Evolutionary conservation across 2,888 invertebrate genomes (phyloP).

Genomic region (Bhutanitis thaidina): DNA sequence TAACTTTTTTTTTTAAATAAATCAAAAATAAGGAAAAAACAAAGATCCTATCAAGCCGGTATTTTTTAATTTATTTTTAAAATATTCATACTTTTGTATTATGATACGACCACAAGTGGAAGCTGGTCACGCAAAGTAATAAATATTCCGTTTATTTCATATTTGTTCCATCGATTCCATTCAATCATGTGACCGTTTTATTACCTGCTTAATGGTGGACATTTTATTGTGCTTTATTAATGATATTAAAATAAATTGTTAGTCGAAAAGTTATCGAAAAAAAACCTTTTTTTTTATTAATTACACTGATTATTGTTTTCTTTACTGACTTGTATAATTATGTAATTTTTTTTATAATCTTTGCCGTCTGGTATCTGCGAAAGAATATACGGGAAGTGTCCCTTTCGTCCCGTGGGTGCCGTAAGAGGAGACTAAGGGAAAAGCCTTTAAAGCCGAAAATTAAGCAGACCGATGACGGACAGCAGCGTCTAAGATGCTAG

Average conservation of each 20-base stretch:
- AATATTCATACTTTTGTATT: slow-evolving; percentile 12
- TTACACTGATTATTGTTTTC: too few species aligned
- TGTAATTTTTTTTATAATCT: too few species aligned
- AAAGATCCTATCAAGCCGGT: slow-evolving; percentile 1
- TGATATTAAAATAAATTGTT: slow-evolving; percentile 2
- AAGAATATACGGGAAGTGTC: too few species aligned
- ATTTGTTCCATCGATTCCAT: slow-evolving; percentile 4
- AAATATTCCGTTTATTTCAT: slow-evolving; percentile 5
- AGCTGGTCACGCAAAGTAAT: slow-evolving; percentile 8
- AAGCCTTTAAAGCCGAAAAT: too few species aligned
- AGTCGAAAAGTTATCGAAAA: not conserved
- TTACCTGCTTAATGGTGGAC: slow-evolving; percentile 6
- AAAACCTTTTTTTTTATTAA: slow-evolving; percentile 4
- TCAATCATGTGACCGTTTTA: slow-evolving; percentile 6
- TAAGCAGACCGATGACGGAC: too few species aligned
- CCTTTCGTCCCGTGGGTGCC: too few species aligned
- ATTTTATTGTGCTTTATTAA: slow-evolving; percentile 8
- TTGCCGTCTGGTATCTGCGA: too few species aligned
- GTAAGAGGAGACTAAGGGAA: too few species aligned
- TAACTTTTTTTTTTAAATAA: not conserved
- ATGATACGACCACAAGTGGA: slow-evolving; percentile 2
- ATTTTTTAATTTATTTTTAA: slow-evolving; percentile 12
- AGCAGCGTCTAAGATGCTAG: too few species aligned
- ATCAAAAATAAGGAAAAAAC: not conserved
- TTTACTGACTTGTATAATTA: too few species aligned